Percentiles rank a stretch among this genome's conserved stretches.
Conservation (phyloP, 2,888 invertebrate genomes). For the Spodoptera littoralis region DNA sequence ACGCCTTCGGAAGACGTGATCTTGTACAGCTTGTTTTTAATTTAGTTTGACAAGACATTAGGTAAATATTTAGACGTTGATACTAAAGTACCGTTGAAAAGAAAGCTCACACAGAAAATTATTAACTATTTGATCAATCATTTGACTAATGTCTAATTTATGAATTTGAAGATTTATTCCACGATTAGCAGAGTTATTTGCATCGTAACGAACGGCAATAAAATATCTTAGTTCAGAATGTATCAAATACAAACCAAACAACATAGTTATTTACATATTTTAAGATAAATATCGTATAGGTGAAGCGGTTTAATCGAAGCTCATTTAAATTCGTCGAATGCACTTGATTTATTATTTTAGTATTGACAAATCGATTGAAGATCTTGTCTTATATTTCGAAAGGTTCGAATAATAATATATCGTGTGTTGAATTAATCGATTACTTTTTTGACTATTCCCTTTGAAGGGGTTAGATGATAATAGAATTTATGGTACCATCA, state of each 20-base stretch:
- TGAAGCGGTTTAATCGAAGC: constrained; percentile 51
- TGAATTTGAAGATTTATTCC: constrained; percentile 24
- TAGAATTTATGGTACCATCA: constrained; percentile 45
- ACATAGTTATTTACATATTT: constrained; percentile 47
- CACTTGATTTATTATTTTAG: constrained; percentile 58
- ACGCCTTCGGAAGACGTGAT: constrained; percentile 31
- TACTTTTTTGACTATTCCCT: constrained; percentile 34
- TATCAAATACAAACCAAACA: constrained; percentile 41
- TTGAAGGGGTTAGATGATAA: constrained; percentile 44
- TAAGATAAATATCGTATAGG: constrained; percentile 51
- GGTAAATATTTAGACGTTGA: constrained; percentile 1
- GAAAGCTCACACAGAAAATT: constrained; percentile 11
- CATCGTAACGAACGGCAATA: constrained; percentile 40
- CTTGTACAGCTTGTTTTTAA: constrained; percentile 7
- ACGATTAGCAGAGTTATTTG: constrained; percentile 17
- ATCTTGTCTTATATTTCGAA: constrained; percentile 53
- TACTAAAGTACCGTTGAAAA: constrained; percentile 3
- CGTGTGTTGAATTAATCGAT: constrained; percentile 50
- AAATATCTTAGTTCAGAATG: constrained; percentile 41
- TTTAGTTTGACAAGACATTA: too few species aligned
- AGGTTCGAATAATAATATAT: constrained; percentile 38
- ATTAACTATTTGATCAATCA: constrained; percentile 25
- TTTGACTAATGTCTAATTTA: constrained; percentile 19
- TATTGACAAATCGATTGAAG: constrained; percentile 58
- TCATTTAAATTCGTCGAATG: constrained; percentile 57